phyloP scores from a whole-genome alignment of 2,797 vertebrate genomes.

The Tolypeutes matacus region DNA sequence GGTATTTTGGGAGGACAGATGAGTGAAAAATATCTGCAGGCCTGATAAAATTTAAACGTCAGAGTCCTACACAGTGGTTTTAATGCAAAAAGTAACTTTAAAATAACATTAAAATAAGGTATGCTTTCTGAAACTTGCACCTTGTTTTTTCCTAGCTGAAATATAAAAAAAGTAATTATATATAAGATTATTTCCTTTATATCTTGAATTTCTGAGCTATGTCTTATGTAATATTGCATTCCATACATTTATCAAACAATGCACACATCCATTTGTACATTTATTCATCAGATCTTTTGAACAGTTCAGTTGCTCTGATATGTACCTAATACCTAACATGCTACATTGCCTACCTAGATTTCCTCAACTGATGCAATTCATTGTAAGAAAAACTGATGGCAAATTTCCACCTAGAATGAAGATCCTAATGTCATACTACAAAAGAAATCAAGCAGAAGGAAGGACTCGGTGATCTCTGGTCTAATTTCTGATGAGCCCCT shows the following conservation, averaged over 20 bases:
- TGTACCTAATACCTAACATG: background rate
- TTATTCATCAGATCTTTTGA: background rate
- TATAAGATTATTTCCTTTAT: background rate
- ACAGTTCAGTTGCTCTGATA: background rate
- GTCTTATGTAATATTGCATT: background rate
- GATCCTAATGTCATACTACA: background rate
- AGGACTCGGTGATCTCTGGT: background rate
- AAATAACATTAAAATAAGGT: slow-evolving; percentile 3
- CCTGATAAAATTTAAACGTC: background rate
- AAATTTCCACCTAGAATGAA: background rate
- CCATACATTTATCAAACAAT: background rate
- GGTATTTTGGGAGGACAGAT: background rate
- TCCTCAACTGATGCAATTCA: background rate
- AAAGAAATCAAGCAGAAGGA: background rate
- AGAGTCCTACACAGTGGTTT: background rate
- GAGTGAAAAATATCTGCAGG: background rate
- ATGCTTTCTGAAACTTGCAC: background rate
- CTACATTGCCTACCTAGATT: background rate
- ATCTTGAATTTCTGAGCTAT: background rate
- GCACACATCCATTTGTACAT: background rate
- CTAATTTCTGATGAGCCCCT: background rate
- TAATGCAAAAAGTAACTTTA: background rate
- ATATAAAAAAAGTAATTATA: background rate
- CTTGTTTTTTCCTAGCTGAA: background rate
- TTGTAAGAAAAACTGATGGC: background rate